These are phyloP conservation scores for Drosophila seguyi DNA, from an alignment of 1,140 invertebrate genomes.

Conservation along the genomic window DNA sequence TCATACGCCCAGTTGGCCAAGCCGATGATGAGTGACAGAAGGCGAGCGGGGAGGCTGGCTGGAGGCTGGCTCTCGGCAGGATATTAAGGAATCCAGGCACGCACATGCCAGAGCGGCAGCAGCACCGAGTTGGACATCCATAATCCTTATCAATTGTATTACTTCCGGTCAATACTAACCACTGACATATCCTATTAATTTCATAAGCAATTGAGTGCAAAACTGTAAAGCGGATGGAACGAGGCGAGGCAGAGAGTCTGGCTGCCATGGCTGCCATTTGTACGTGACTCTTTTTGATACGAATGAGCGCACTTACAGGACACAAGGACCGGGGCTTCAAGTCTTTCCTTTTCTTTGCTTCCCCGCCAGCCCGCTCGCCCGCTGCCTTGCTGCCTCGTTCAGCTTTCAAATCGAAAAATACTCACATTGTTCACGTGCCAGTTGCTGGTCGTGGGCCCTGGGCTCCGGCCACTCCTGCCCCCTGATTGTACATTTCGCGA, in stretches of 20 bases:
- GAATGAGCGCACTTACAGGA: slow-evolving; percentile 75
- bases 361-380: background rate
- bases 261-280: slow-evolving; percentile 43
- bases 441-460: slow-evolving; percentile 9
- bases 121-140: slow-evolving; percentile 59
- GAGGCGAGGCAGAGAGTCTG: slow-evolving; percentile 26
- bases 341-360: slow-evolving; percentile 24
- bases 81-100: slow-evolving; percentile 41
- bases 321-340: slow-evolving; percentile 61
- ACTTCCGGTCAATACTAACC: slow-evolving; percentile 84
- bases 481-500: slow-evolving; percentile 74
- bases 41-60: background rate
- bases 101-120: slow-evolving; percentile 28
- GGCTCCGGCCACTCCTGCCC: background rate
- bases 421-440: slow-evolving; percentile 77
- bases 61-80: slow-evolving; percentile 12
- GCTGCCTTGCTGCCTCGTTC: slow-evolving; percentile 4
- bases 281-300: slow-evolving; percentile 80
- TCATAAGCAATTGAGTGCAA: slow-evolving; percentile 84
- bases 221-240: slow-evolving; percentile 73
- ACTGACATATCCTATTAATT: slow-evolving; percentile 85
- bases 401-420: slow-evolving; percentile 72
- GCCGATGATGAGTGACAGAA: slow-evolving; percentile 55
- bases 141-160: slow-evolving; percentile 85
- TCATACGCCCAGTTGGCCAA: slow-evolving; percentile 78